Conservation (phyloP, 2,797 vertebrate species). For the Antennarius maculatus region DNA sequence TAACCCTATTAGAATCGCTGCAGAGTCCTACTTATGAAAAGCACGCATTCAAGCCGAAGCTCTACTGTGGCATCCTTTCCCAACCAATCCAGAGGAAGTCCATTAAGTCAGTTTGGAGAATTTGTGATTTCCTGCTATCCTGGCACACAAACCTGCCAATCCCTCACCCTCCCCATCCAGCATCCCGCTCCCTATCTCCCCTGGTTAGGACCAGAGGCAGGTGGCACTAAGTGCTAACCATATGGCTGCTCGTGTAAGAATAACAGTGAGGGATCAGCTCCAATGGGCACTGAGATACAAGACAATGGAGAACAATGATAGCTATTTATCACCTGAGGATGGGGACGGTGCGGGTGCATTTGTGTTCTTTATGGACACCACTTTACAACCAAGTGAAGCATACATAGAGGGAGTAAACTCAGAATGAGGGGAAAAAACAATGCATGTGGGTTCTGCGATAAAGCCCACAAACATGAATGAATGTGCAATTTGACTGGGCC, state of each 20-base stretch:
- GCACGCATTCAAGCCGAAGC: constrained; percentile 37
- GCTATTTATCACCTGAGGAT: constrained; percentile 74
- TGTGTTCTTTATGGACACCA: constrained; percentile 51
- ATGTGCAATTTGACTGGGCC: constrained; percentile 49
- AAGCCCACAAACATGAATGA: constrained; percentile 37
- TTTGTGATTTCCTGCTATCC: constrained; percentile 61
- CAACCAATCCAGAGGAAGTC: constrained; percentile 55
- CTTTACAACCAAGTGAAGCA: constrained; percentile 43
- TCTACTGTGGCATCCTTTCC: constrained; percentile 39
- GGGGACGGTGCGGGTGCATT: constrained; percentile 44
- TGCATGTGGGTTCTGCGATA: constrained; percentile 28
- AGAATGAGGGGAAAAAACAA: constrained; percentile 11
- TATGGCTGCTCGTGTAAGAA: constrained; percentile 74
- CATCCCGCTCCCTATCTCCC: constrained; percentile 51
- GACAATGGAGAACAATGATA: constrained; percentile 74
- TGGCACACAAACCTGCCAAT: constrained; percentile 55
- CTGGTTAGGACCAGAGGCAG: constrained; percentile 70
- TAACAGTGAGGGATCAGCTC: constrained; percentile 71
- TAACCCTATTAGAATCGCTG: constrained; percentile 38
- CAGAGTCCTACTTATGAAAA: constrained; percentile 37
- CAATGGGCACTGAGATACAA: constrained; percentile 55
- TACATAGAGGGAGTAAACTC: constrained; percentile 15
- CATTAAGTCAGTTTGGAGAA: constrained; percentile 70
- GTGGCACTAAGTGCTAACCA: constrained; percentile 76
- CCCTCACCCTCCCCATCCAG: constrained; percentile 17